Base-by-base conservation (phyloP, 1,140 invertebrate species). In the Magallana ariakensis region DNA sequence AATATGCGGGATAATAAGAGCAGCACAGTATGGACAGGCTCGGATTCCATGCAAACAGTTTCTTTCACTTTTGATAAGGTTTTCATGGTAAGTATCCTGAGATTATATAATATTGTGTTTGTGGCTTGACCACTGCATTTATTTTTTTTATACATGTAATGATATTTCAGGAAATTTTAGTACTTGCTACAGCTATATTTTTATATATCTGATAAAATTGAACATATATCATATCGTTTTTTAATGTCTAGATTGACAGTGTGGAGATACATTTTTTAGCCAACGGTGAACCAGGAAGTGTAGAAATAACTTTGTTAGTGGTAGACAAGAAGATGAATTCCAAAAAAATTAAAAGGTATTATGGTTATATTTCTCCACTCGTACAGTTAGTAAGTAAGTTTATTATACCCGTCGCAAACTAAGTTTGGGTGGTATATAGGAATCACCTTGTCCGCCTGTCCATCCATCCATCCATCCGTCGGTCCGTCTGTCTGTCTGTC, bases 41-140 rank as follows among this genome's bases (percentile, higher is more conserved):
- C 66, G 4, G 66, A 19, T 11, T 7, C 5, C 15, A 26, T 26
- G 7, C 66, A 8, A 10, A 26, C 66, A 10, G 8, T 75, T 2
- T 26, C 8, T 13, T 75, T 75, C 0, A 75, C 11, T 6, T 75
- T 75, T 75, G 22, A 75, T 10, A 19, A 75, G 66, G 66, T 26
- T 75, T 75, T 75, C 22, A 75, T 75, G 66, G 66, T 75, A 75
- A 60, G 33, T 60, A 60, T n/a, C n/a, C 15, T 16, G 15, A 10
- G 13, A 13, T 60, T 60, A n/a, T 60, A 60, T n/a, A 16, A n/a
- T n/a, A n/a, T 13, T 60, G 58, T n/a, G 15, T 60, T 13, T n/a
- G 15, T n/a, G n/a, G 5, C 15, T 13, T 60, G 58, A 60, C 15
- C 15, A 60, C 5, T 60, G n/a, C n/a, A 60, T 13, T 11, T 13